A percentile compares a stretch with the other conserved stretches of the same genome.
These are phyloP conservation scores for Sebastes minor DNA, from an alignment of 2,797 vertebrate species.

Conservation along the genomic window DNA sequence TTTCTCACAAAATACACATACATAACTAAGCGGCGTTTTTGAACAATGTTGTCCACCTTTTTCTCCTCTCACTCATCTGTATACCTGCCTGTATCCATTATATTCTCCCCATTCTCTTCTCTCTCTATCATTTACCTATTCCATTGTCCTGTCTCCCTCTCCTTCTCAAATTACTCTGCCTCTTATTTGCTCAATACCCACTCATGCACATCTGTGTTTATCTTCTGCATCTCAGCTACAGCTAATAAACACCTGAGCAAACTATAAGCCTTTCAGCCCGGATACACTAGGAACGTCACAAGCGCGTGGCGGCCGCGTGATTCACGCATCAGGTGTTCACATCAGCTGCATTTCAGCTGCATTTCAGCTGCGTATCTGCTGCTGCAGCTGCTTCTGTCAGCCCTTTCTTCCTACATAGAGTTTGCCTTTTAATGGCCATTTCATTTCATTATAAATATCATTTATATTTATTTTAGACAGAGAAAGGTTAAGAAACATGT, in stretches of 20 bases:
- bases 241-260: constrained; percentile 23
- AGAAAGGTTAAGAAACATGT: too few species aligned
- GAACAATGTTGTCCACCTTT: background rate
- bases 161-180: constrained; percentile 24
- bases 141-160: constrained; percentile 1
- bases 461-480: too few species aligned
- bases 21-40: background rate
- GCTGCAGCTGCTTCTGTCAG: too few species aligned
- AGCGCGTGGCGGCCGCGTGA: too few species aligned
- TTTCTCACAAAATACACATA: too few species aligned
- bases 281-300: too few species aligned
- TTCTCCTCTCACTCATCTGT: background rate
- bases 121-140: constrained; percentile 6
- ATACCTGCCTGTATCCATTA: background rate
- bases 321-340: too few species aligned
- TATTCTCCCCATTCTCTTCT: background rate
- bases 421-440: too few species aligned
- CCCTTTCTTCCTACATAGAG: too few species aligned
- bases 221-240: constrained; percentile 7
- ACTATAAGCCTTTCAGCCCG: background rate
- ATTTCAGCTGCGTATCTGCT: too few species aligned
- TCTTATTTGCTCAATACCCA: background rate
- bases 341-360: too few species aligned
- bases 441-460: too few species aligned
- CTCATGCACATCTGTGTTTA: constrained; percentile 6